These are phyloP conservation scores for Hemibagrus guttatus DNA, from an alignment of 2,797 vertebrate genomes.

Conservation along the genomic window DNA sequence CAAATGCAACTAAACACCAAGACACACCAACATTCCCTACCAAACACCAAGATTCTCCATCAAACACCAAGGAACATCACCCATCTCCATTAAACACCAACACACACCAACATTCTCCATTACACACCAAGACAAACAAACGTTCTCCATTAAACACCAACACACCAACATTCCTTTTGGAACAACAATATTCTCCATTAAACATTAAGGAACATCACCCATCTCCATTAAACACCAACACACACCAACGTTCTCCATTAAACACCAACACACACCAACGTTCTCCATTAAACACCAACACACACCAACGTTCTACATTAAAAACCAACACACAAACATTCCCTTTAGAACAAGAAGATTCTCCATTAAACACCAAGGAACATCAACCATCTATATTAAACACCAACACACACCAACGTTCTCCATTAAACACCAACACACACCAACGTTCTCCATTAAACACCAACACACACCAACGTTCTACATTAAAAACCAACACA, in stretches of 20 bases:
- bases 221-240: constrained; percentile 1
- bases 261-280: background rate
- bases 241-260: background rate
- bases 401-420: background rate
- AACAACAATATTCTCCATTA: constrained; percentile 27
- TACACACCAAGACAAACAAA: background rate
- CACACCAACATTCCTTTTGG: background rate
- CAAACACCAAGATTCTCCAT: constrained; percentile 26
- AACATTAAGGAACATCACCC: background rate
- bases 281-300: background rate
- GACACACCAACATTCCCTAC: background rate
- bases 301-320: background rate
- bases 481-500: background rate
- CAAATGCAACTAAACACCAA: background rate
- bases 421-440: background rate
- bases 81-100: background rate
- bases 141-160: background rate
- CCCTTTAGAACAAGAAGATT: background rate
- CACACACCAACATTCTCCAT: background rate
- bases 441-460: background rate
- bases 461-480: background rate
- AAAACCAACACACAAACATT: no score
- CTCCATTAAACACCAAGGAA: constrained; percentile 25
- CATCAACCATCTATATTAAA: constrained; percentile 23
- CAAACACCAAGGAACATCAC: background rate